These are phyloP conservation scores for Pteromalus puparum DNA, from an alignment of 1,140 invertebrate genomes.

Conservation along the genomic window DNA sequence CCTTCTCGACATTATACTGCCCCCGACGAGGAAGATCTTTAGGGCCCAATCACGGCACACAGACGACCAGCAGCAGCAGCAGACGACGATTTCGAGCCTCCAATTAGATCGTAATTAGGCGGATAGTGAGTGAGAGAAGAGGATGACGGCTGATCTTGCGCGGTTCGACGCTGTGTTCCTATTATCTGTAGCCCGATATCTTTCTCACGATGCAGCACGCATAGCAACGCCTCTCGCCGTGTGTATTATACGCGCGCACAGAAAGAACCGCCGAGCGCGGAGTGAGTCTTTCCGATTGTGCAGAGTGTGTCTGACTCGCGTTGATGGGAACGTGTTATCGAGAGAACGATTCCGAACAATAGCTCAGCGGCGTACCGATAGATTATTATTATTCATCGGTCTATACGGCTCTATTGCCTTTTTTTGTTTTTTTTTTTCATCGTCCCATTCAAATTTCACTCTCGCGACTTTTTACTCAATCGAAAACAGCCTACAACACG, in stretches of 20 bases:
- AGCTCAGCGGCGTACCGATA: no score
- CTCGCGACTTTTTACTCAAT: no score
- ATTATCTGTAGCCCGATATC: slow-evolving; percentile 35
- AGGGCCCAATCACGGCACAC: slow-evolving; percentile 24
- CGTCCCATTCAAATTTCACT: not conserved
- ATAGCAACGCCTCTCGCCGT: not conserved
- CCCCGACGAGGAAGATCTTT: not conserved
- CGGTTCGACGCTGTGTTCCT: not conserved
- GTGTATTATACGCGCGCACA: no score
- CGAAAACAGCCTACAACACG: no score
- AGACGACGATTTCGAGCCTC: not conserved
- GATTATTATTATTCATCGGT: no score
- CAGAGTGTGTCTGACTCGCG: no score
- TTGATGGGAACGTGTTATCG: no score
- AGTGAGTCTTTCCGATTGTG: not conserved
- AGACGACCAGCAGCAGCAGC: not conserved
- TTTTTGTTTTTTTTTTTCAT: not conserved
- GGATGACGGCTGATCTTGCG: slow-evolving; percentile 22
- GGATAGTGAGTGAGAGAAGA: not conserved
- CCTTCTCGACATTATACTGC: slow-evolving; percentile 9
- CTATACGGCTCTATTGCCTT: no score
- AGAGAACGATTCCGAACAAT: no score
- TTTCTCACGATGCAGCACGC: slow-evolving; percentile 32
- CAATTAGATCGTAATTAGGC: slow-evolving; percentile 50
- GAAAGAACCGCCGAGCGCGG: no score